Evolutionary conservation across 2,797 vertebrate genomes (phyloP), one percentile per base, ranked within the genome.

Genomic region (Tapirus indicus): DNA sequence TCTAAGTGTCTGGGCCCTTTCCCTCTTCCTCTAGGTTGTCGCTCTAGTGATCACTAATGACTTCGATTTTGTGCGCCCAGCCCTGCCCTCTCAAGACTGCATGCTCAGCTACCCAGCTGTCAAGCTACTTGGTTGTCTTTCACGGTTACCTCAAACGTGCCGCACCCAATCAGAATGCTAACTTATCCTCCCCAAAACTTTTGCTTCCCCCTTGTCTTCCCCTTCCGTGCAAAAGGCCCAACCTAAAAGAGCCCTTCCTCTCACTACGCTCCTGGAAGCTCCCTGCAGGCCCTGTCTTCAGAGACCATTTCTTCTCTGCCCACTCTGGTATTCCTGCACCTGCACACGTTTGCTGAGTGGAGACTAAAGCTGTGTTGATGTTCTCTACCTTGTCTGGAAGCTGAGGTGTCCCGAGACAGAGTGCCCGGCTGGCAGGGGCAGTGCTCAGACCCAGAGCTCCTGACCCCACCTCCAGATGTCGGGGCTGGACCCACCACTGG

Each of bases 401-500:
- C 41, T 4, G 91, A 85, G 66, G 35, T 10, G 23, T 52, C 52
- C 38, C 18, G 44, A 68, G 68, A 49, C 27, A 11, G 9, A 5
- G 47, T 10, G 32, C 3, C 12, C 1, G 13, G 56, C 62, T 74
- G 75, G 18, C 20, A 4, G 72, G 27, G 44, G 2, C 6, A 27
- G 35, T 4, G 44, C 56, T 47, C 56, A 41, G 32, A 41, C 32
- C 64, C 44, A 27, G 8, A 2, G 35, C 79, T 83, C 88, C 79
- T 38, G 52, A 75, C 17, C 13, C 52, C 47, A 6, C 35, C 47
- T 77, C 56, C 44, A 13, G 89, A 94, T 54, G 44, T 87, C n/a
- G 69, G 83, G 44, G 29, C 35, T 10, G 0, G 21, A 3, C 6
- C 56, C 23, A 10, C 23, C 80, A 35, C 35, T 23, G 0, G 7